Evolutionary conservation across 2,113 vertebrate species (phyloP).

Genomic region (Halcyon senegalensis): DNA sequence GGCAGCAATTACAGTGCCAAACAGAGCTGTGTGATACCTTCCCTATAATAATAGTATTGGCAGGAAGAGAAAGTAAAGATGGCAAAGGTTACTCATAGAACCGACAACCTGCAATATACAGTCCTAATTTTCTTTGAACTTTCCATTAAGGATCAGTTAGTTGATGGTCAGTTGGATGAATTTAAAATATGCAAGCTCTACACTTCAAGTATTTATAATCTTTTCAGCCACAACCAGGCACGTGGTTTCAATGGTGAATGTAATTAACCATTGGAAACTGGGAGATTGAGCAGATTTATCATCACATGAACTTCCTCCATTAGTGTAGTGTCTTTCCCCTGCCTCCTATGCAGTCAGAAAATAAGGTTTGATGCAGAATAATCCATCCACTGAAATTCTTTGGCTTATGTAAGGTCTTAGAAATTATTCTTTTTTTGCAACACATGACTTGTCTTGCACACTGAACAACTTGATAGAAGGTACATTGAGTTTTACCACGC

Average conservation of each 20-base stretch:
- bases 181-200: not conserved
- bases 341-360: constrained; percentile 26
- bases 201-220: not conserved
- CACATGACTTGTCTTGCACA: not conserved
- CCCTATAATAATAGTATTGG: not conserved
- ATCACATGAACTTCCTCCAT: constrained; percentile 12
- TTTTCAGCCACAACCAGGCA: constrained; percentile 19
- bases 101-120: not conserved
- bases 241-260: not conserved
- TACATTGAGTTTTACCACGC: not conserved
- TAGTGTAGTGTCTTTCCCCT: constrained; percentile 1
- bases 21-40: not conserved
- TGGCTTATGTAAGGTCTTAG: not conserved
- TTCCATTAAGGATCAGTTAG: constrained; percentile 5
- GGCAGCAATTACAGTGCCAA: not conserved
- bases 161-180: not conserved
- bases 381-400: not conserved
- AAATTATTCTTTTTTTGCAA: not conserved
- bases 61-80: not conserved
- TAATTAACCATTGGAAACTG: constrained; percentile 29
- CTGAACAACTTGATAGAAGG: not conserved
- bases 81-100: not conserved
- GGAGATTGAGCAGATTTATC: constrained; percentile 27
- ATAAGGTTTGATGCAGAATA: not conserved
- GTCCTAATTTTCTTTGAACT: constrained; percentile 23